Conservation (phyloP, 1,140 invertebrate genomes). For the Potamilus streckersoni region DNA sequence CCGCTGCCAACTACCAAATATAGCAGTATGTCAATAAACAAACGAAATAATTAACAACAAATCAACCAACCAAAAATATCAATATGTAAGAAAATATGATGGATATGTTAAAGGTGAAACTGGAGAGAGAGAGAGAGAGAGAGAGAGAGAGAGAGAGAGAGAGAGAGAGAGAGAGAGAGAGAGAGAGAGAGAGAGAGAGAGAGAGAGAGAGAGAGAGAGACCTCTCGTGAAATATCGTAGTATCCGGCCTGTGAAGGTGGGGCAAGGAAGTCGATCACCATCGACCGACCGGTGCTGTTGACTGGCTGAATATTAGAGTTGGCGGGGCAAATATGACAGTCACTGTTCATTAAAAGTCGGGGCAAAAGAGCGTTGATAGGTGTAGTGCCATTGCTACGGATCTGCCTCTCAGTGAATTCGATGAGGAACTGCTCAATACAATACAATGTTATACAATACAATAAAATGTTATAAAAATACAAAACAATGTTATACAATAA, state of each 20-base stretch:
- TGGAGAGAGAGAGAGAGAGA: background rate
- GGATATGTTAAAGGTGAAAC: no score
- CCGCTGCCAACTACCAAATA: no score
- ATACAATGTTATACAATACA: background rate
- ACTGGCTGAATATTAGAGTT: constrained; percentile 31
- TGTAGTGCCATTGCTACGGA: constrained; percentile 12
- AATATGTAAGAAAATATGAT: no score
- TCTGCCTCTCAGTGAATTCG: constrained; percentile 30
- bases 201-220: no score
- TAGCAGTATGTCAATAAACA: no score
- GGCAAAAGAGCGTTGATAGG: constrained; percentile 35
- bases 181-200: background rate
- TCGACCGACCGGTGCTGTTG: constrained; percentile 3
- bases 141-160: background rate
- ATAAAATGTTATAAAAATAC: background rate
- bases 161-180: background rate
- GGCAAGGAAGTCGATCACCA: constrained; percentile 1
- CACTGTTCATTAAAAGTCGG: constrained; percentile 32
- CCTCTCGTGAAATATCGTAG: constrained; percentile 29
- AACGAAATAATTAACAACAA: no score
- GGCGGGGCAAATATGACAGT: constrained; percentile 35
- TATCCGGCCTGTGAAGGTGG: constrained; percentile 35
- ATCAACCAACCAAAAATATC: no score
- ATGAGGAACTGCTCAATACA: constrained; percentile 30
- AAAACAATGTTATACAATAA: no score